Evolutionary conservation across 2,113 vertebrate species (phyloP).

Genomic region (Zonotrichia leucophrys): DNA sequence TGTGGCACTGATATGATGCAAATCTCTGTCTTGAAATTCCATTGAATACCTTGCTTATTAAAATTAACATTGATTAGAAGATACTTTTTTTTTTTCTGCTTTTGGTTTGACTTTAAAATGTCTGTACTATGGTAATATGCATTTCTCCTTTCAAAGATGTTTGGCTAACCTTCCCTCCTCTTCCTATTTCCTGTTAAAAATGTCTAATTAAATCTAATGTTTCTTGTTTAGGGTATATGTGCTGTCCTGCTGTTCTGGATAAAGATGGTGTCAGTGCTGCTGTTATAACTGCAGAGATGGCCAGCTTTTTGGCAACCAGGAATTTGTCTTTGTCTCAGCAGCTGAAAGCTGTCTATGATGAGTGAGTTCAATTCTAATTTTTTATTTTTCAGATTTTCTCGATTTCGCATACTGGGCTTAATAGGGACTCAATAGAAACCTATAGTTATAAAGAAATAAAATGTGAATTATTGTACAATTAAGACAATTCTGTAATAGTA

Average conservation of each 20-base stretch:
- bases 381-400: neutral
- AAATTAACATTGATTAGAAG: neutral
- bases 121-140: neutral
- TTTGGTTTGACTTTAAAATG: neutral
- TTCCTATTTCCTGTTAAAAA: neutral
- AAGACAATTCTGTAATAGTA: neutral
- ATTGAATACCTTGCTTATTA: neutral
- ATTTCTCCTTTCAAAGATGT: neutral
- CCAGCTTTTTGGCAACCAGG: slow-evolving; percentile 84
- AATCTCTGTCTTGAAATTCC: neutral
- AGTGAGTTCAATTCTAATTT: slow-evolving; percentile 77
- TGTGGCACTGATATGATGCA: neutral
- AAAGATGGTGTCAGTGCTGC: slow-evolving; percentile 97
- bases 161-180: neutral
- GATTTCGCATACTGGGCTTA: neutral
- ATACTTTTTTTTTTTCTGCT: neutral
- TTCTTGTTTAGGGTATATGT: slow-evolving; percentile 91
- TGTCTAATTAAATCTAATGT: neutral
- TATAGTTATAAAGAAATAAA: neutral
- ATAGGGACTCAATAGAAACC: neutral
- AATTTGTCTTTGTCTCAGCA: slow-evolving; percentile 85
- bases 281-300: slow-evolving; percentile 90
- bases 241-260: slow-evolving; percentile 91
- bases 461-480: neutral
- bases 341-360: slow-evolving; percentile 85